Percentiles rank a stretch among this genome's conserved stretches.
These are phyloP conservation scores for Drosophila lacteicornis DNA, from an alignment of 1,140 invertebrate species.

Conservation along the genomic window DNA sequence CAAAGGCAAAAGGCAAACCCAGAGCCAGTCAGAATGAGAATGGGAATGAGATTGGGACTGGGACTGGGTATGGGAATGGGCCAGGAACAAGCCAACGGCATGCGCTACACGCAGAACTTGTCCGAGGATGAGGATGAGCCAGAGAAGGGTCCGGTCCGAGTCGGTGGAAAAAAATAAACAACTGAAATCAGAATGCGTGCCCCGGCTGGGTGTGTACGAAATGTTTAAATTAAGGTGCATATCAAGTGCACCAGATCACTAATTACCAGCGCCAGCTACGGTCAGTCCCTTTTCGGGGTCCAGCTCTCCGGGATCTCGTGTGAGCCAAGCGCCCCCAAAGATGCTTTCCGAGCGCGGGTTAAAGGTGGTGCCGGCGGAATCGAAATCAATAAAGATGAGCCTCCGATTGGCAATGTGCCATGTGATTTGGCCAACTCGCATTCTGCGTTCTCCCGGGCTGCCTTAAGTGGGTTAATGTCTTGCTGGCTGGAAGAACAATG, in stretches of 20 bases:
- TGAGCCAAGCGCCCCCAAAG: constrained; percentile 48
- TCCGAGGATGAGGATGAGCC: constrained; percentile 20
- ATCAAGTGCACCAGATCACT: constrained; percentile 83
- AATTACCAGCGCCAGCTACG: constrained; percentile 80
- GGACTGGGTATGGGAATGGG: constrained; percentile 26
- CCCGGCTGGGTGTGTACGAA: constrained; percentile 77
- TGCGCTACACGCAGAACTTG: constrained; percentile 73
- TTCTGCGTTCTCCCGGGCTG: constrained; percentile 20
- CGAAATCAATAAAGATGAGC: constrained; percentile 80
- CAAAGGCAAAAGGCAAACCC: constrained; percentile 8
- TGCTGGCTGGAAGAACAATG: constrained; percentile 53
- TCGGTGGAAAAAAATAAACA: constrained; percentile 1
- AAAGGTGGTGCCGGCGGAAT: constrained; percentile 60
- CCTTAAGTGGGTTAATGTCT: constrained; percentile 78
- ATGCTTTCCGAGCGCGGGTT: constrained; percentile 27
- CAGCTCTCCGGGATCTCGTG: constrained; percentile 33
- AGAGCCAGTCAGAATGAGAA: constrained; percentile 24
- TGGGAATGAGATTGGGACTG: constrained; percentile 21
- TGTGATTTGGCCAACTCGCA: constrained; percentile 39
- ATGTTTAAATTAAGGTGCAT: constrained; percentile 83
- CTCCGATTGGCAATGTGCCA: constrained; percentile 59
- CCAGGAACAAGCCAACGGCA: constrained; percentile 70
- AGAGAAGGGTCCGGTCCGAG: constrained; percentile 11
- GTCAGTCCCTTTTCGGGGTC: constrained; percentile 13
- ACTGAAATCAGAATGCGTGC: constrained; percentile 45